A percentile compares a stretch with the other conserved stretches of the same genome.
Conservation (phyloP, 2,113 vertebrate species). For the Engraulis encrasicolus region DNA sequence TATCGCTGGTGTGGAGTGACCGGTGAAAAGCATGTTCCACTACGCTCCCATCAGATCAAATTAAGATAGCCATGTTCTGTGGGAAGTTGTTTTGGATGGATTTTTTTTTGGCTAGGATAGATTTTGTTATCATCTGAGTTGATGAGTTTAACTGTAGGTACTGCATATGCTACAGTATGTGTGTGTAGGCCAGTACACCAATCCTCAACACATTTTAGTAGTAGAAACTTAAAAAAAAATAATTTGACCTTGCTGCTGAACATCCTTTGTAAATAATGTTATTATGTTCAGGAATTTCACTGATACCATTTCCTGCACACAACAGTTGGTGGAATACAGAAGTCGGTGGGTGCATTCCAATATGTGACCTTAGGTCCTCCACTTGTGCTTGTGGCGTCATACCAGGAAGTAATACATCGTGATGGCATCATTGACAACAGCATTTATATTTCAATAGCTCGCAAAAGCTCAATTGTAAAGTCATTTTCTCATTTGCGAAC, state of each 20-base stretch:
- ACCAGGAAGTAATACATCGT: no score
- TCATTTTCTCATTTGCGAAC: no score
- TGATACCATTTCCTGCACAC: conserved; percentile 42
- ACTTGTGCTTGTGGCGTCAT: no score
- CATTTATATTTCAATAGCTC: no score
- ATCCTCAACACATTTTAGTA: neutral
- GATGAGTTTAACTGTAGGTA: neutral
- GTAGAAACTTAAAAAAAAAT: neutral
- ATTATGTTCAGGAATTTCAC: conserved; percentile 40
- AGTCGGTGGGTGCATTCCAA: conserved; percentile 22
- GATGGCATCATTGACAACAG: no score
- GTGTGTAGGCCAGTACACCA: neutral
- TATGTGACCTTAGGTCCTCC: no score
- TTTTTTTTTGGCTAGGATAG: neutral
- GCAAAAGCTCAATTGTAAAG: no score
- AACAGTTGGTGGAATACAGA: neutral
- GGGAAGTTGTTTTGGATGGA: neutral
- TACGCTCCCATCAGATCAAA: neutral
- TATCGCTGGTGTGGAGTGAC: neutral
- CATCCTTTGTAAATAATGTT: conserved; percentile 54
- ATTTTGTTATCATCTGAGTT: neutral
- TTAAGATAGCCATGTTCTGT: conserved; percentile 17
- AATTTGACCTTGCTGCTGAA: conserved; percentile 60
- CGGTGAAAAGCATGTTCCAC: neutral
- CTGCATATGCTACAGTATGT: no score